phyloP scores from a whole-genome alignment of 2,113 vertebrate species.

The Siniperca chuatsi region DNA sequence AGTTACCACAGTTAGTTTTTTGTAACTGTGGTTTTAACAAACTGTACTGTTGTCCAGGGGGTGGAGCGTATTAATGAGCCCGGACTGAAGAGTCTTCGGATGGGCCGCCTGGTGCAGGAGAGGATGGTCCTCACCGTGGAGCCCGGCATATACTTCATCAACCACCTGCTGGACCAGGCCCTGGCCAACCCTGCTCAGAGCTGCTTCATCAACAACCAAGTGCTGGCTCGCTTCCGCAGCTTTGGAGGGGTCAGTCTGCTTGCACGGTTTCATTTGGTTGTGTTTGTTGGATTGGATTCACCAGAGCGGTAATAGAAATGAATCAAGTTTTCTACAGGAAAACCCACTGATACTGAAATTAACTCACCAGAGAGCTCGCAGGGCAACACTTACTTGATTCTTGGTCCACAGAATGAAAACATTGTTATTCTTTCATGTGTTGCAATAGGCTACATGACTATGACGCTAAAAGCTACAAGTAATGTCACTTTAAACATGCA shows the following conservation, averaged over 20 bases:
- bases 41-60: constrained; percentile 81
- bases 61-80: constrained; percentile 88
- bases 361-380: neutral
- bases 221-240: constrained; percentile 88
- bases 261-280: neutral
- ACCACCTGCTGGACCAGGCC: constrained; percentile 91
- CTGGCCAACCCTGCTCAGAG: constrained; percentile 85
- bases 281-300: neutral
- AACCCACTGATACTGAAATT: neutral
- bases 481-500: neutral
- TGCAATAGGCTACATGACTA: neutral
- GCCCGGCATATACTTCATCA: constrained; percentile 97
- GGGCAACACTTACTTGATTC: neutral
- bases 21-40: neutral
- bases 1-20: neutral
- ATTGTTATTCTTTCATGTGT: neutral
- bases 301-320: neutral
- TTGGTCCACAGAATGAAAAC: neutral
- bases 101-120: constrained; percentile 87
- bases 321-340: neutral
- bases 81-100: constrained; percentile 91
- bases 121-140: constrained; percentile 97
- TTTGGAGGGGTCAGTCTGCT: constrained; percentile 92
- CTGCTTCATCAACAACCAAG: constrained; percentile 89
- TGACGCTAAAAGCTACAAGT: neutral